These are phyloP conservation scores for Metopia argyrocephala DNA, from an alignment of 2,888 invertebrate species.

Conservation along the genomic window DNA sequence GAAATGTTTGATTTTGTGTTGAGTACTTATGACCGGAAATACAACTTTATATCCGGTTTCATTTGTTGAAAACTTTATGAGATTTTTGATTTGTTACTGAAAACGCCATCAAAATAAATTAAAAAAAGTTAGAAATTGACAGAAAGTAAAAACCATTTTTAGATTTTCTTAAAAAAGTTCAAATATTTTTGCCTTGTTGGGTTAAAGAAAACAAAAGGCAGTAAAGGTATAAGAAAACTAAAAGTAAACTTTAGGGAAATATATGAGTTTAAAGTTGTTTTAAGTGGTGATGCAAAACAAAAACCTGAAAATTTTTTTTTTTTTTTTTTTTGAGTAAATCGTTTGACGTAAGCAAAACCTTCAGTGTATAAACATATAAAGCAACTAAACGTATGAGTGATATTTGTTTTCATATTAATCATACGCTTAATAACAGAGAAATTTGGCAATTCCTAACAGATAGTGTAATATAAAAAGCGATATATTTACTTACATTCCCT, in stretches of 20 bases:
- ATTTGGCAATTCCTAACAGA: too few species aligned
- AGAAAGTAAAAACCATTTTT: background rate
- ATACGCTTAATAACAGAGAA: too few species aligned
- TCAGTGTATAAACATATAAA: too few species aligned
- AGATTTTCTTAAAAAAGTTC: background rate
- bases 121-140: background rate
- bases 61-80: slow-evolving; percentile 4
- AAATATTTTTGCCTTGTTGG: too few species aligned
- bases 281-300: background rate
- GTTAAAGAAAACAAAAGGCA: background rate
- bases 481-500: too few species aligned
- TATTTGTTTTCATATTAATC: background rate
- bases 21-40: slow-evolving; percentile 42
- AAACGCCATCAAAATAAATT: background rate
- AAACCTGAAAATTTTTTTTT: background rate
- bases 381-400: background rate
- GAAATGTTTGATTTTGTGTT: background rate
- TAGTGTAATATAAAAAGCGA: too few species aligned
- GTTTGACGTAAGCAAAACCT: too few species aligned
- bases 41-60: slow-evolving; percentile 38
- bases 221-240: too few species aligned
- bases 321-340: too few species aligned
- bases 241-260: background rate
- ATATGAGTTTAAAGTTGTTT: background rate
- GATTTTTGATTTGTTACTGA: background rate